Conservation (phyloP, 2,797 vertebrate genomes). For the Mastacembelus armatus region DNA sequence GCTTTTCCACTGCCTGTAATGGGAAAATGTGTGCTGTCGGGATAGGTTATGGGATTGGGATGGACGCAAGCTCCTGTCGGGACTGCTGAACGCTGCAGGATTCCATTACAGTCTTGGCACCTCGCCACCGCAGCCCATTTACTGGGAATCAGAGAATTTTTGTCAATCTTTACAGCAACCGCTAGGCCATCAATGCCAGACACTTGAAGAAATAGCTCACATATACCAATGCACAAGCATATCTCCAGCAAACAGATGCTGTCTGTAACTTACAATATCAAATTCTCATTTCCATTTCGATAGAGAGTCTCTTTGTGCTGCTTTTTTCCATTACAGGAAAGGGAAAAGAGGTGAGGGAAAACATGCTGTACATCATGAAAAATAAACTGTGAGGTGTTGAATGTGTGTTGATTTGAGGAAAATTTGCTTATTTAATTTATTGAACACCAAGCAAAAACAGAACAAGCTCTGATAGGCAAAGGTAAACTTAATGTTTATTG, state of each 20-base stretch:
- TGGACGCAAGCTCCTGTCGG: slow-evolving; percentile 80
- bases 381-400: slow-evolving; percentile 36
- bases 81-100: slow-evolving; percentile 81
- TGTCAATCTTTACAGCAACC: slow-evolving; percentile 83
- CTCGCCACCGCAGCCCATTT: slow-evolving; percentile 82
- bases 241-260: slow-evolving; percentile 82
- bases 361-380: slow-evolving; percentile 28
- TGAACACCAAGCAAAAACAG: slow-evolving; percentile 33
- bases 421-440: slow-evolving; percentile 52
- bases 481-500: slow-evolving; percentile 29
- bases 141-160: slow-evolving; percentile 83
- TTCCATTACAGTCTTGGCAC: slow-evolving; percentile 85
- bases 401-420: slow-evolving; percentile 22
- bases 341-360: slow-evolving; percentile 45
- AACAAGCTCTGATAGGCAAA: neutral
- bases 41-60: slow-evolving; percentile 84
- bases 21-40: slow-evolving; percentile 83
- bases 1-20: slow-evolving; percentile 81
- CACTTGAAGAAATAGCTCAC: slow-evolving; percentile 78
- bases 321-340: slow-evolving; percentile 52
- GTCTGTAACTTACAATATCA: slow-evolving; percentile 79
- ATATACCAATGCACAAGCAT: slow-evolving; percentile 75
- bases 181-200: slow-evolving; percentile 78
- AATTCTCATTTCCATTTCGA: slow-evolving; percentile 80
- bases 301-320: slow-evolving; percentile 64